These are phyloP conservation scores for Macrostomum lignano DNA, from an alignment of 1,140 invertebrate genomes.

Conservation along the genomic window DNA sequence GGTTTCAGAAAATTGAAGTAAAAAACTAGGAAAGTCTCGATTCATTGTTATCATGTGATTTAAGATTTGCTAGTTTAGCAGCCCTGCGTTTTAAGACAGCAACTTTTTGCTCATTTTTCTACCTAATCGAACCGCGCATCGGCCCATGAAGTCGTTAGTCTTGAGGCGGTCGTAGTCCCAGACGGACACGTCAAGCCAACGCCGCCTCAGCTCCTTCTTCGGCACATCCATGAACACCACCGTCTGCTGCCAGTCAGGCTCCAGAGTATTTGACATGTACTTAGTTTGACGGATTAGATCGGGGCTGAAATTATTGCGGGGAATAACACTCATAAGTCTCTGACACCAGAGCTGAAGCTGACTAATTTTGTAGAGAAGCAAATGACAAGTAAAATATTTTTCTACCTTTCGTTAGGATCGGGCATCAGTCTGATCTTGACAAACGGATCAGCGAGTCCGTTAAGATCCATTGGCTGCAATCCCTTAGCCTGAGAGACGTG, in stretches of 20 bases:
- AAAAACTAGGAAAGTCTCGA: no score
- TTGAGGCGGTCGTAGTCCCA: constrained; percentile 36
- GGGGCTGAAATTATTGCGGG: no score
- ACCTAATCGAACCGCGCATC: no score
- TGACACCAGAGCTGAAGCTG: no score
- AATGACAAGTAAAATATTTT: no score
- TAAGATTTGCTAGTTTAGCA: no score
- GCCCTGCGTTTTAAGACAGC: no score
- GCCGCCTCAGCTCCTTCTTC: constrained; percentile 29
- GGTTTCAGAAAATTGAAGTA: no score
- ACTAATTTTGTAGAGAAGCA: no score
- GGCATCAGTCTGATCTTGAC: constrained; percentile 37
- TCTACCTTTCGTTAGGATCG: constrained; percentile 12
- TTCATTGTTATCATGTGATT: no score
- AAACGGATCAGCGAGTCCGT: constrained; percentile 34
- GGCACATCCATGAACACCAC: constrained; percentile 34
- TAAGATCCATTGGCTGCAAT: constrained; percentile 29
- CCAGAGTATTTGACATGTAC: constrained; percentile 31
- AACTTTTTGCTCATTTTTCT: no score
- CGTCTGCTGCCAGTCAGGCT: constrained; percentile 38
- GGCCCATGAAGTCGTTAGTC: constrained; percentile 35
- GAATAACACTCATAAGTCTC: no score
- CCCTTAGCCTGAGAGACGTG: constrained; percentile 32
- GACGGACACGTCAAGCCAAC: constrained; percentile 34
- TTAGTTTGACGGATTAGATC: constrained; percentile 37